Evolutionary conservation across 2,113 vertebrate species (phyloP), one percentile per base, ranked within the genome.

Genomic region (Oreocharis arfaki): DNA sequence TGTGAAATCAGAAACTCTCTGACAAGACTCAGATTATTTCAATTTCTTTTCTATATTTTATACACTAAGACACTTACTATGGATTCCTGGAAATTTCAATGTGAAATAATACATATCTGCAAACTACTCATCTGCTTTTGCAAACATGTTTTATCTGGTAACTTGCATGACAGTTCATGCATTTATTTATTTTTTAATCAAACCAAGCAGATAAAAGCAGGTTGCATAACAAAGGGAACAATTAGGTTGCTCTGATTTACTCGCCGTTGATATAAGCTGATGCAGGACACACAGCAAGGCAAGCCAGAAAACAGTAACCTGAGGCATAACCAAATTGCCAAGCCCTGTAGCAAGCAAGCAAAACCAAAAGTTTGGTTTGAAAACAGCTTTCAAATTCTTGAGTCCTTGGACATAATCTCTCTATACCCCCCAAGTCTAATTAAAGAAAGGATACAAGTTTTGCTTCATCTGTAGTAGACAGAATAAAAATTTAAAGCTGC

Each of bases 211-310:
- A 84, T 79, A 59, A 94, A 76, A 84, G 50, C 74, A 68, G 0
- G 10, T 94, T 96, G 89, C 87, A 91, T 78, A 94, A 96, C 88
- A 96, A 96, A 96, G 37, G 56, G 56, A 94, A 78, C 92, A 97
- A 96, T 96, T 94, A 96, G 59, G 50, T 60, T 93, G 65, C 74
- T 79, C 61, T 30, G 3, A 92, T 91, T 89, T 91, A 49, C 47
- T 96, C 32, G 69, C 74, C 35, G 16, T 32, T 93, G 93, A 95
- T 96, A 93, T 3, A 75, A 87, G 28, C 52, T 93, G 87, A 82
- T 94, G 91, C 74, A 96, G 96, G 96, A 96, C 91, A 93, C 32
- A 84, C 60, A 95, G 52, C 4, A 5, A 94, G 74, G 81, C 74
- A 87, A 94, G 77, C 46, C 94, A 91, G 70, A 95, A 97, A 95